phyloP scores from a whole-genome alignment of 2,113 vertebrate genomes.

The Gavia stellata region DNA sequence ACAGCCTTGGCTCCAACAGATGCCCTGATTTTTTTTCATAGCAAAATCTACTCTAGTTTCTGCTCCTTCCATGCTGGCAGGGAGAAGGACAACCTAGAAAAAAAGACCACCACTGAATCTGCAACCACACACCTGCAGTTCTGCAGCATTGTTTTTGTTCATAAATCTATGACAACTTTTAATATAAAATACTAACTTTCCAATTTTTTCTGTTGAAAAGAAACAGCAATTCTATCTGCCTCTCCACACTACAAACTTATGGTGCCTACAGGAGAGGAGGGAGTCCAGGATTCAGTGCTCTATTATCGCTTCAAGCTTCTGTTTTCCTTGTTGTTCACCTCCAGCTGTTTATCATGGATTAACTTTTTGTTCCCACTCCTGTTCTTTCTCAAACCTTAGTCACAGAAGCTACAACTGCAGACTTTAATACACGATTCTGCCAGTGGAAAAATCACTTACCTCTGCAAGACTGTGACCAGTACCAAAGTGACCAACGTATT shows the following conservation, averaged over 20 bases:
- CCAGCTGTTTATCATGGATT: neutral
- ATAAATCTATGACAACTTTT: neutral
- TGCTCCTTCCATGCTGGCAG: neutral
- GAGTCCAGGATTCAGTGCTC: neutral
- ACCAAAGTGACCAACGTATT: rapidly evolving
- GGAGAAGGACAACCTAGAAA: neutral
- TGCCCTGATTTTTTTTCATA: no score
- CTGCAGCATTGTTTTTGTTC: neutral
- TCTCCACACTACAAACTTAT: neutral
- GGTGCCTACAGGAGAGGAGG: neutral
- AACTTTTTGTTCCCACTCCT: neutral
- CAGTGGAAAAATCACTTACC: neutral
- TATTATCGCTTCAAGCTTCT: neutral
- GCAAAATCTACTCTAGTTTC: neutral
- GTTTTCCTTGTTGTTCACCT: neutral
- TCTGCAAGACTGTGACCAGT: neutral
- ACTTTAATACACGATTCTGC: neutral
- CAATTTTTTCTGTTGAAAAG: neutral
- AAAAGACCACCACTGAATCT: neutral
- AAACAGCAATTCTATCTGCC: neutral
- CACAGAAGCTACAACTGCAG: neutral
- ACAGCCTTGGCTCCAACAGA: neutral
- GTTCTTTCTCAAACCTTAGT: neutral
- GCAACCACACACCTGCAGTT: no score
- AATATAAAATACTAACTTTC: neutral